phyloP scores from a whole-genome alignment of 2,888 invertebrate species.

The Uloborus plumipes region DNA sequence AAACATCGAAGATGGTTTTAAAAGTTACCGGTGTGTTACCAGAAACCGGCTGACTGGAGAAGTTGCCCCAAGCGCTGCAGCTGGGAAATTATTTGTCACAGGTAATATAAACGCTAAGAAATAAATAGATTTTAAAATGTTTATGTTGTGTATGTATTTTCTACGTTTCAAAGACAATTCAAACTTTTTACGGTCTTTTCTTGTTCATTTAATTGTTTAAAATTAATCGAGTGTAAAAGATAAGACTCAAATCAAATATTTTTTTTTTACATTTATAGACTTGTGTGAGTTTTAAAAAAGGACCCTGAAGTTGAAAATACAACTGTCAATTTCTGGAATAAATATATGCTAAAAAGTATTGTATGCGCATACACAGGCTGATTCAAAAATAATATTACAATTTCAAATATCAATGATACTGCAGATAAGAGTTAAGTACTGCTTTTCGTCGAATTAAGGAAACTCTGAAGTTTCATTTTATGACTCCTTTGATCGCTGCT shows the following conservation, averaged over 20 bases:
- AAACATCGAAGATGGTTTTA: conserved; percentile 69
- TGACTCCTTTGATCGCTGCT: too few species aligned
- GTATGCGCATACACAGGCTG: too few species aligned
- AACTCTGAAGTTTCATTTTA: too few species aligned
- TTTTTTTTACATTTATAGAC: background rate
- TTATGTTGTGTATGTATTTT: background rate
- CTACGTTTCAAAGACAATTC: background rate
- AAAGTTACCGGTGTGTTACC: conserved; percentile 69
- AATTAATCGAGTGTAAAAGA: background rate
- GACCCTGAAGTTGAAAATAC: too few species aligned
- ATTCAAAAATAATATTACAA: too few species aligned
- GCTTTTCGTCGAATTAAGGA: too few species aligned
- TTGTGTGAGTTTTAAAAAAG: too few species aligned
- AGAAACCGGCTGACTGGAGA: conserved; percentile 70
- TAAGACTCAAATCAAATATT: background rate
- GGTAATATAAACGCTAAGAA: conserved; percentile 28
- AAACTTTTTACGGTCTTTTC: background rate
- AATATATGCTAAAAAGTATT: too few species aligned
- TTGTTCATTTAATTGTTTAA: background rate
- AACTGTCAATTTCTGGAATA: too few species aligned
- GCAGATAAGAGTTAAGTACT: too few species aligned
- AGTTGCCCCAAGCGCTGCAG: conserved; percentile 69
- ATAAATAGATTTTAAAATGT: background rate
- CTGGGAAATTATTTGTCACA: conserved; percentile 66
- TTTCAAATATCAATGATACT: too few species aligned